Base-by-base conservation (phyloP, 2,888 invertebrate species). In the Molanna angustata region DNA sequence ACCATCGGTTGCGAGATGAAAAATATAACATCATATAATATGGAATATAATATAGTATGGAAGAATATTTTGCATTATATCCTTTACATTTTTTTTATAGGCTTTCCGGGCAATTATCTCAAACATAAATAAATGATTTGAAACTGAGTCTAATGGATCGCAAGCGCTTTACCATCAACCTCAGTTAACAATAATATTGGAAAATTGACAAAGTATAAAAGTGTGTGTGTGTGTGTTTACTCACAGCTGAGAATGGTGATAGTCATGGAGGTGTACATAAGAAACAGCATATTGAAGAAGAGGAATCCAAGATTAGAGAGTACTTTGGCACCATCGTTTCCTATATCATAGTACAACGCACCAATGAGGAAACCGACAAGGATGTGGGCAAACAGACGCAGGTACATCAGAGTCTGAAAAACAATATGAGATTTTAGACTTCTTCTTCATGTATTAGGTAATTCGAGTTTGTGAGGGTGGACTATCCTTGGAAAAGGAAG, bases 181-280 rank as follows among this genome's bases (percentile, higher is more conserved):
- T 27, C 7, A 27, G 11, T 7, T 7, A 11, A 27, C 6, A 27
- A 27, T 11, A 27, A n/a, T n/a, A n/a, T n/a, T n/a, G n/a, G n/a
- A n/a, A n/a, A n/a, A n/a, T n/a, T n/a, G n/a, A n/a, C n/a, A n/a
- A n/a, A n/a, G n/a, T n/a, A n/a, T n/a, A n/a, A n/a, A n/a, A n/a
- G n/a, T 31, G 4, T 16, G 11, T 9, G 16, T 18, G 2, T 2
- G 2, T n/a, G n/a, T n/a, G 11, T 14, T 7, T 64, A 83, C 90
- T 86, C 76, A 94, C 94, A 97, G 65, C 97, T 96, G 62, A 98
- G 81, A 66, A 98, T 95, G 40, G 97, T 98, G 64, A 97, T 96
- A 69, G 97, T 98, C 89, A 98, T 94, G n/a, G 97, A 94, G 0
- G 96, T 95, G 79, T 97, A 98, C 94, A 97, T 97, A 61, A 97